Evolutionary conservation across 2,797 vertebrate species (phyloP).

Genomic region (Eulemur coronatus): DNA sequence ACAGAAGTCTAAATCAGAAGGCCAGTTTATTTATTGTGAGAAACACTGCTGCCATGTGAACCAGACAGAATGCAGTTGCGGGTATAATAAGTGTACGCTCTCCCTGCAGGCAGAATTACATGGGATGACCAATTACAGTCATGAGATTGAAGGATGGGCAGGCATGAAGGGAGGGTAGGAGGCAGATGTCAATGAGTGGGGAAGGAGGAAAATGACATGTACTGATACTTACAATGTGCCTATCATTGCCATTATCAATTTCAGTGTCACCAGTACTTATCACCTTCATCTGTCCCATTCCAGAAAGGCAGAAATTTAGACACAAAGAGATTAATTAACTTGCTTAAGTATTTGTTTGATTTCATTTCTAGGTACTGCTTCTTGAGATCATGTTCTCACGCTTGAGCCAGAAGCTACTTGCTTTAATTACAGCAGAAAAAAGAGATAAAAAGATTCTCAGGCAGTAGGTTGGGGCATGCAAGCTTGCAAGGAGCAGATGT

Average conservation of each 20-base stretch:
- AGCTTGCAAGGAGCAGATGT: background rate
- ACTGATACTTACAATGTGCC: background rate
- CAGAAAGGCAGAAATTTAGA: background rate
- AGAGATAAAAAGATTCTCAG: background rate
- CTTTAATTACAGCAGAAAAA: background rate
- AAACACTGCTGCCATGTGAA: background rate
- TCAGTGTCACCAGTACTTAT: background rate
- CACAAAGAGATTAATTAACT: background rate
- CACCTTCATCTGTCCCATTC: background rate
- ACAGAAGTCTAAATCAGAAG: background rate
- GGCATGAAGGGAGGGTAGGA: background rate
- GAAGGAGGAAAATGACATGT: background rate
- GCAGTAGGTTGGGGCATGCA: background rate
- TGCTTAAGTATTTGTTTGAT: background rate
- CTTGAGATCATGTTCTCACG: background rate
- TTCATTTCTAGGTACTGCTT: background rate
- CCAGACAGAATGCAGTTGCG: background rate
- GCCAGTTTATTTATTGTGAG: background rate
- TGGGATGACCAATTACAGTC: background rate
- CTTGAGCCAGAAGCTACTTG: background rate
- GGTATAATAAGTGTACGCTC: background rate
- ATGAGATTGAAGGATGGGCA: no score
- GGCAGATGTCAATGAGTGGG: background rate
- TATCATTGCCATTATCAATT: background rate
- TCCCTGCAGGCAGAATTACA: background rate